phyloP scores from a whole-genome alignment of 2,113 vertebrate species.

The Onychorhynchus coronatus region DNA sequence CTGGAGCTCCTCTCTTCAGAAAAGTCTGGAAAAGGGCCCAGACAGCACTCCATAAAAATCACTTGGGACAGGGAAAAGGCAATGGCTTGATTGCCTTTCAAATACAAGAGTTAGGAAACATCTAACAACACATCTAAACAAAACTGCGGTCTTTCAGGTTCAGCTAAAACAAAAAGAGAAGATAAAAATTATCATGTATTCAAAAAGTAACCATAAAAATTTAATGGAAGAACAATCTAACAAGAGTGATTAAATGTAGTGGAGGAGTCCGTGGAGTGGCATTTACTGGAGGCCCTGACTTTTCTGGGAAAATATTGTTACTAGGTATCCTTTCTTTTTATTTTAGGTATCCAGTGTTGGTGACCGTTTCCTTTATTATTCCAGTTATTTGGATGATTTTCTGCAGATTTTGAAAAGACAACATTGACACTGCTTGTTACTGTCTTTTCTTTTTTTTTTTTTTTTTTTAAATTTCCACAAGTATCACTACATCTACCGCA shows the following conservation, averaged over 20 bases:
- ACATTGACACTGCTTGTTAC: not conserved
- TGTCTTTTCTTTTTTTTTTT: not conserved
- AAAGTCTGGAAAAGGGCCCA: not conserved
- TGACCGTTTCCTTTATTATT: not conserved
- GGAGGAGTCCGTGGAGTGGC: not conserved
- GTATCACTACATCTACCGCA: not conserved
- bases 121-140: not conserved
- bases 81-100: not conserved
- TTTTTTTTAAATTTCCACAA: rapidly evolving
- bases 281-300: not conserved
- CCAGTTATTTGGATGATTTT: not conserved
- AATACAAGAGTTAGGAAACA: not conserved
- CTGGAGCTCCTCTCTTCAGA: not conserved
- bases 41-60: not conserved
- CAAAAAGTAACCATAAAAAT: not conserved
- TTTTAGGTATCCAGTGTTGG: not conserved
- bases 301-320: not conserved
- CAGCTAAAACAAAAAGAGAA: not conserved
- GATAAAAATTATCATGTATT: not conserved
- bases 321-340: not conserved
- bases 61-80: not conserved
- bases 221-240: not conserved
- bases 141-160: not conserved
- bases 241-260: not conserved
- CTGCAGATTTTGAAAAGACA: not conserved